phyloP scores from a whole-genome alignment of 2,888 invertebrate genomes.

The Colostygia pectinataria region DNA sequence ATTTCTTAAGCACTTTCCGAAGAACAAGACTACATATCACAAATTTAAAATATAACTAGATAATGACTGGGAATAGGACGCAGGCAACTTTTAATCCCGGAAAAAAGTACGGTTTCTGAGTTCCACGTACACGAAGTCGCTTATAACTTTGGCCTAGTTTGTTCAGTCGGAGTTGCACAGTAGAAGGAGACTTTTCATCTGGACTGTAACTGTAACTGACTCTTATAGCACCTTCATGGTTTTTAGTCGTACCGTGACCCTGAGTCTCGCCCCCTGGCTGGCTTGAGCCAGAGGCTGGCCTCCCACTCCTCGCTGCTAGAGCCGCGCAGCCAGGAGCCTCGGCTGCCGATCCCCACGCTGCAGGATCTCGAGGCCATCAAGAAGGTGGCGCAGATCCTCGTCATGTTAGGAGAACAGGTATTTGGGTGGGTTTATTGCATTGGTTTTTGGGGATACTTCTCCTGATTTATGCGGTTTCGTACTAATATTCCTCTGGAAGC shows the following conservation, averaged over 20 bases:
- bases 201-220: too few species aligned
- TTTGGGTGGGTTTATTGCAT: constrained; percentile 14
- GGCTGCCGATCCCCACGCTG: constrained; percentile 52
- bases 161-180: too few species aligned
- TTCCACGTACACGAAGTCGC: too few species aligned
- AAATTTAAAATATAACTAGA: too few species aligned
- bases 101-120: too few species aligned
- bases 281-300: constrained; percentile 45
- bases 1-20: too few species aligned
- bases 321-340: constrained; percentile 37
- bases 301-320: constrained; percentile 43
- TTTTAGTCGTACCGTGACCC: constrained; percentile 32
- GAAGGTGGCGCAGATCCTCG: constrained; percentile 69
- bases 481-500: background rate
- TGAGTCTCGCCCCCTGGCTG: constrained; percentile 44
- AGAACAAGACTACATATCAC: too few species aligned
- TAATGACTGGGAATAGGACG: too few species aligned
- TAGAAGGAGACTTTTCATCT: too few species aligned
- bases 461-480: background rate
- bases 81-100: too few species aligned
- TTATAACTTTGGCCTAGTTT: too few species aligned
- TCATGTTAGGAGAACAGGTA: constrained; percentile 73
- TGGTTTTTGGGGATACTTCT: background rate
- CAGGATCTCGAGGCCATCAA: constrained; percentile 67
- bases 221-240: background rate